A percentile compares a stretch with the other conserved stretches of the same genome.
These are phyloP conservation scores for Athalia circularis DNA, from an alignment of 2,888 invertebrate species.

Conservation along the genomic window DNA sequence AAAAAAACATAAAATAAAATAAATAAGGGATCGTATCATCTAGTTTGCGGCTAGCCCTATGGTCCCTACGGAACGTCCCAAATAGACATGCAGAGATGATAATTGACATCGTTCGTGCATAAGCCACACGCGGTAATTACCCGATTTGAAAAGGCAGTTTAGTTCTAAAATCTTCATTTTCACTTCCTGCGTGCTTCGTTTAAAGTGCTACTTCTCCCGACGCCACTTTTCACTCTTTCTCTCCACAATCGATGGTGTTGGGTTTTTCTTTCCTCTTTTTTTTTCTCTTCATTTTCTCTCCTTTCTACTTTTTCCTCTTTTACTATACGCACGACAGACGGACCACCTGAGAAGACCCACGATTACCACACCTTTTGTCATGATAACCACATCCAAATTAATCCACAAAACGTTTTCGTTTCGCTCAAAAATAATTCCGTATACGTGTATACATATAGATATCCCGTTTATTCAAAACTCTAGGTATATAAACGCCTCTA, in stretches of 20 bases:
- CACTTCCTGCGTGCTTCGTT: not conserved
- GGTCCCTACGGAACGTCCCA: too few relatives aligned
- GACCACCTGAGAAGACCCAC: constrained; percentile 33
- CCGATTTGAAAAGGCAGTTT: constrained; percentile 36
- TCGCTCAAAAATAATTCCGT: too few relatives aligned
- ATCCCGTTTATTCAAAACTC: too few relatives aligned
- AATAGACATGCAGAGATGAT: too few relatives aligned
- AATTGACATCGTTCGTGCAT: not conserved
- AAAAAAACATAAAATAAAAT: too few relatives aligned
- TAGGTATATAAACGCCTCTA: too few relatives aligned
- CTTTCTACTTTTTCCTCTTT: too few relatives aligned
- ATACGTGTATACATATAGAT: too few relatives aligned
- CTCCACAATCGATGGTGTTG: too few relatives aligned
- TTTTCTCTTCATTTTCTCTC: too few relatives aligned
- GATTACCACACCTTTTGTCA: constrained; percentile 29
- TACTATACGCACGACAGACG: not conserved
- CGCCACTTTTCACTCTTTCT: not conserved
- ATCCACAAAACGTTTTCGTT: too few relatives aligned
- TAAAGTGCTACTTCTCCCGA: not conserved
- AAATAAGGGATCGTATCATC: not conserved
- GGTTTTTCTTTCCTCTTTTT: too few relatives aligned
- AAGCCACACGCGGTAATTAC: constrained; percentile 21
- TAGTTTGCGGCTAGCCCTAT: constrained; percentile 13
- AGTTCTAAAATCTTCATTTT: constrained; percentile 38
- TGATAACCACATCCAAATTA: not conserved